A percentile compares a stretch with the other conserved stretches of the same genome.
These are phyloP conservation scores for Ptilonorhynchus violaceus DNA, from an alignment of 2,113 vertebrate species.

Conservation along the genomic window DNA sequence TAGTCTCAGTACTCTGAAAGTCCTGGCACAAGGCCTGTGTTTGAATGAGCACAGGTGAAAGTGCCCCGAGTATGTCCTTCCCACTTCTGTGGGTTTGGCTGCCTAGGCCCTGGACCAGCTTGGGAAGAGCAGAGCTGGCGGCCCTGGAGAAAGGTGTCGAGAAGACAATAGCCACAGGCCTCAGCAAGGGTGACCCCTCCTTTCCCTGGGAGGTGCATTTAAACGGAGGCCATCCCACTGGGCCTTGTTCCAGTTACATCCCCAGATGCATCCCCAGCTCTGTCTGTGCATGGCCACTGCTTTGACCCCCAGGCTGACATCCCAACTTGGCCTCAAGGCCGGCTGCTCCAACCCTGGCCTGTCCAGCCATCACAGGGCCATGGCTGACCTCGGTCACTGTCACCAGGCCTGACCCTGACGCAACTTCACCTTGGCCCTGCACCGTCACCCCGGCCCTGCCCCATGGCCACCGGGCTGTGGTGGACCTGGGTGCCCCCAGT, in stretches of 20 bases:
- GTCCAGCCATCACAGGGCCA: rapidly evolving
- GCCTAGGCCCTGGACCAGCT: neutral
- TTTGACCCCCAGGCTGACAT: rapidly evolving
- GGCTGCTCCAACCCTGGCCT: neutral
- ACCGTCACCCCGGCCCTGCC: rapidly evolving
- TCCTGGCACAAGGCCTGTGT: neutral
- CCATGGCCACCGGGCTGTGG: rapidly evolving
- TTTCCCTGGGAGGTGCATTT: neutral
- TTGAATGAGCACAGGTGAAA: neutral
- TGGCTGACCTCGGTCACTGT: rapidly evolving
- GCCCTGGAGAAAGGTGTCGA: rapidly evolving
- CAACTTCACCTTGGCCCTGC: neutral
- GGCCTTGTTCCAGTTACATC: neutral
- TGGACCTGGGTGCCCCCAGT: neutral
- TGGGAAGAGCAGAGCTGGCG: neutral
- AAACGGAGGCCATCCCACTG: rapidly evolving
- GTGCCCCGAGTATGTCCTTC: neutral
- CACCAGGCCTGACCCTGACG: neutral
- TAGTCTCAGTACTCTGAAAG: neutral
- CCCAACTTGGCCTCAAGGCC: neutral
- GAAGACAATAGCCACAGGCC: neutral
- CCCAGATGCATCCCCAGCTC: neutral
- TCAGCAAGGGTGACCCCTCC: neutral
- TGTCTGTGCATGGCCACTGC: neutral
- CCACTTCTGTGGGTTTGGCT: rapidly evolving